These are phyloP conservation scores for Selenia dentaria DNA, from an alignment of 2,888 invertebrate species.

Conservation along the genomic window DNA sequence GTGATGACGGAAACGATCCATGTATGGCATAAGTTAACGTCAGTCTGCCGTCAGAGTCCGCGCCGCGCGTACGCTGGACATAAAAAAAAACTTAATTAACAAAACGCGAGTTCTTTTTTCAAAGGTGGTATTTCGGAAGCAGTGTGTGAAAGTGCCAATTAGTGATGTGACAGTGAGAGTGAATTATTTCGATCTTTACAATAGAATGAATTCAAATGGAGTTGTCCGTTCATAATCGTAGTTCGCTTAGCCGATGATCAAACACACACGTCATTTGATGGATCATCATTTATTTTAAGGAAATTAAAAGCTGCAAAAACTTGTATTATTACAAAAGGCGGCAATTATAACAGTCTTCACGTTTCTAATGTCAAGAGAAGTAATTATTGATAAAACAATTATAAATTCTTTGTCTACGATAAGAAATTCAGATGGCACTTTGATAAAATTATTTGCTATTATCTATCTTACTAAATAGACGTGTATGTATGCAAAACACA, in stretches of 20 bases:
- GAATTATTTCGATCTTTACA: constrained; percentile 17
- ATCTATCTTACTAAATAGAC: too few species aligned
- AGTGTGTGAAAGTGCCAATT: constrained; percentile 24
- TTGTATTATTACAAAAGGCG: constrained; percentile 9
- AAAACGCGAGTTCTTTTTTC: constrained; percentile 23
- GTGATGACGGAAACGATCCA: constrained; percentile 31
- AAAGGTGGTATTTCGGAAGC: constrained; percentile 26
- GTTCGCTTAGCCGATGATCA: constrained; percentile 18
- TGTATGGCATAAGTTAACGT: constrained; percentile 28
- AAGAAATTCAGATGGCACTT: too few species aligned
- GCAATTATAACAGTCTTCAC: too few species aligned
- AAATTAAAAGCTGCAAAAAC: constrained; percentile 5
- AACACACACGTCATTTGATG: constrained; percentile 16
- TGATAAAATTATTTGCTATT: too few species aligned
- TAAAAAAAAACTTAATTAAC: constrained; percentile 20
- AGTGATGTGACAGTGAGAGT: constrained; percentile 19
- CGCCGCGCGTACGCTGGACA: constrained; percentile 29
- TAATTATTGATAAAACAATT: too few species aligned
- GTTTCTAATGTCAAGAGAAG: too few species aligned
- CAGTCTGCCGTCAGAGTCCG: constrained; percentile 18
- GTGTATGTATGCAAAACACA: too few species aligned
- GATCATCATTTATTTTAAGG: constrained; percentile 27
- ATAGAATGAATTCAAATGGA: background rate
- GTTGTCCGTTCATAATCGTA: constrained; percentile 2
- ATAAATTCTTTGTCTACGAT: too few species aligned